A percentile compares a stretch with the other conserved stretches of the same genome.
phyloP scores from a whole-genome alignment of 2,797 vertebrate genomes.

The Anabas testudineus region DNA sequence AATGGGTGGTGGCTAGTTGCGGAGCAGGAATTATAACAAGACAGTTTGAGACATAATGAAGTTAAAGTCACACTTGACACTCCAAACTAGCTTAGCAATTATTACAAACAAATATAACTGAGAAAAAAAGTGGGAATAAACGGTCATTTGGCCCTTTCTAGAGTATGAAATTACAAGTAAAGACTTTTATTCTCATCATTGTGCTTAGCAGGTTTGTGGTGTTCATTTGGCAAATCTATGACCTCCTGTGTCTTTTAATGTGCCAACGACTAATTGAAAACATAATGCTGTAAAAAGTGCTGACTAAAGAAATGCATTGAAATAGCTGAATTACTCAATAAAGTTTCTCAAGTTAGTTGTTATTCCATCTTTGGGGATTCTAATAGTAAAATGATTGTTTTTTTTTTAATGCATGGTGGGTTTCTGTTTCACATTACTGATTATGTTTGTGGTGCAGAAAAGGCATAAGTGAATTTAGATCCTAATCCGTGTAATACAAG shows the following conservation, averaged over 20 bases:
- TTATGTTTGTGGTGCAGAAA: conserved; percentile 68
- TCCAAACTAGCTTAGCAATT: background rate
- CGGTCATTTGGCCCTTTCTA: background rate
- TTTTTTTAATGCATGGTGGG: conserved; percentile 16
- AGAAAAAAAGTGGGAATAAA: background rate
- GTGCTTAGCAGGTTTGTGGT: conserved; percentile 19
- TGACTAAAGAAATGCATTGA: conserved; percentile 57
- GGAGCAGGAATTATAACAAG: no score
- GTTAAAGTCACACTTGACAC: no score
- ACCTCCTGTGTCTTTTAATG: conserved; percentile 21
- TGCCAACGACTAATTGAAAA: conserved; percentile 47
- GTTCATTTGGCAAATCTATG: conserved; percentile 10
- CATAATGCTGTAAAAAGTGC: conserved; percentile 40
- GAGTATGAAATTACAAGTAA: background rate
- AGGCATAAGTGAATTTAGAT: conserved; percentile 66
- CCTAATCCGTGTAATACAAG: conserved; percentile 67
- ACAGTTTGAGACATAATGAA: background rate
- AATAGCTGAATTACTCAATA: conserved; percentile 38
- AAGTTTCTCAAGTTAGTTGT: conserved; percentile 44
- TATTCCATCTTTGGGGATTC: conserved; percentile 34
- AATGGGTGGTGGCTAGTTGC: no score
- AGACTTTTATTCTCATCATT: background rate
- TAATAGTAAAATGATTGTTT: conserved; percentile 40
- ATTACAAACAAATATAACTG: background rate
- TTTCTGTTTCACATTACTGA: conserved; percentile 67